phyloP scores from a whole-genome alignment of 2,888 invertebrate species.

The Phengaris arion region DNA sequence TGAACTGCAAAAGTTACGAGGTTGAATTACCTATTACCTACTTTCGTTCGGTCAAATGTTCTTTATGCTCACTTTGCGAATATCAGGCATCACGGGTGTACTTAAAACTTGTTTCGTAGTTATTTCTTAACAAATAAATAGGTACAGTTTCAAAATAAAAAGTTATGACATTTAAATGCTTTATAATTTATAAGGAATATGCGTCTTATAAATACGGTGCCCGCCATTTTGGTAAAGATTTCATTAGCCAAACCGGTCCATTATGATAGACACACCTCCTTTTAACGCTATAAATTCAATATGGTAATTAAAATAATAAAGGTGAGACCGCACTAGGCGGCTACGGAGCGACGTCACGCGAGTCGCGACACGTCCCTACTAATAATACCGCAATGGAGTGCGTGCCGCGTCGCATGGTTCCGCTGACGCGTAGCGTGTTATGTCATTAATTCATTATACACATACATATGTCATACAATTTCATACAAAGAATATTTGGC shows the following conservation, averaged over 20 bases:
- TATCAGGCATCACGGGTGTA: too few relatives aligned
- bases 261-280: conserved; percentile 25
- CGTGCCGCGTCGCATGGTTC: too few relatives aligned
- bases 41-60: not conserved
- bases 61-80: not conserved
- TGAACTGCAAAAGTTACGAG: not conserved
- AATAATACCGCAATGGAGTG: too few relatives aligned
- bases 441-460: too few relatives aligned
- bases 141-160: not conserved
- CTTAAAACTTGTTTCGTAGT: not conserved
- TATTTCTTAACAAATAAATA: not conserved
- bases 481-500: too few relatives aligned
- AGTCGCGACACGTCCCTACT: too few relatives aligned
- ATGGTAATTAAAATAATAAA: conserved; percentile 2
- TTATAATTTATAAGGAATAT: not conserved
- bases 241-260: not conserved
- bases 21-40: not conserved
- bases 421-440: too few relatives aligned
- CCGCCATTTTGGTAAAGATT: conserved; percentile 19
- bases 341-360: too few relatives aligned
- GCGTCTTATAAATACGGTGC: not conserved
- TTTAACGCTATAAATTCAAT: not conserved
- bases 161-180: not conserved
- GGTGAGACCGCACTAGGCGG: too few relatives aligned
- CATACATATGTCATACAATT: too few relatives aligned